Evolutionary conservation across 2,113 vertebrate genomes (phyloP).

Genomic region (Caranx ignobilis): DNA sequence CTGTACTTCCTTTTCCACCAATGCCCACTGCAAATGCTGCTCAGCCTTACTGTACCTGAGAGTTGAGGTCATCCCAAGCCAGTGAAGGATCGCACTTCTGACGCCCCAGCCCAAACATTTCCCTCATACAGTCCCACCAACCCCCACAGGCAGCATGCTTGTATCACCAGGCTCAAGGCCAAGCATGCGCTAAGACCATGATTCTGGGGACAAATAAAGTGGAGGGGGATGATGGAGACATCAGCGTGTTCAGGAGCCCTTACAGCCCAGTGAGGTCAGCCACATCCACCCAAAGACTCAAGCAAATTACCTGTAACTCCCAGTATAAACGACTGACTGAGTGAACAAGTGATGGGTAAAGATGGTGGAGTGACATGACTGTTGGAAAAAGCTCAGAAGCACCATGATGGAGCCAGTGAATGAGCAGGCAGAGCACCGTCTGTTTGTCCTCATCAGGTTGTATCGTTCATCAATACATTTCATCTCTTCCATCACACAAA

Average conservation of each 20-base stretch:
- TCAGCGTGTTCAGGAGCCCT: conserved; percentile 17
- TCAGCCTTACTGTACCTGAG: conserved; percentile 58
- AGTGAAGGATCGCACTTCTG: conserved; percentile 15
- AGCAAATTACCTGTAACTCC: conserved; percentile 57
- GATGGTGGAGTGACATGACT: conserved; percentile 33
- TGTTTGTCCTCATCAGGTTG: conserved; percentile 5
- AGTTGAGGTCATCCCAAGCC: conserved; percentile 26
- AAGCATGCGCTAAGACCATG: conserved; percentile 29
- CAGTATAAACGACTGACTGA: conserved; percentile 8
- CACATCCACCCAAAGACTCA: conserved; percentile 14
- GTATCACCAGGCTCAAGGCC: conserved; percentile 13
- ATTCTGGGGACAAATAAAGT: conserved; percentile 2
- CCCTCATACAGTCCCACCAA: conserved; percentile 7
- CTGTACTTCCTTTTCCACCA: neutral
- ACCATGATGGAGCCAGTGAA: conserved; percentile 33
- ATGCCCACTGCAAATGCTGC: neutral
- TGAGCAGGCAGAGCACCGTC: neutral
- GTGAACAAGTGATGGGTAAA: conserved; percentile 17
- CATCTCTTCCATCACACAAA: conserved; percentile 9
- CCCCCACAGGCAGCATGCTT: conserved; percentile 49
- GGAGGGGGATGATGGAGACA: neutral
- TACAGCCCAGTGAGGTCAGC: conserved; percentile 1
- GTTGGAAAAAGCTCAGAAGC: conserved; percentile 37
- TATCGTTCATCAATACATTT: conserved; percentile 3
- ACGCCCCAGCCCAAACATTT: conserved; percentile 5